Conservation (phyloP, 2,113 vertebrate genomes). For the Cryptotis parvus region DNA sequence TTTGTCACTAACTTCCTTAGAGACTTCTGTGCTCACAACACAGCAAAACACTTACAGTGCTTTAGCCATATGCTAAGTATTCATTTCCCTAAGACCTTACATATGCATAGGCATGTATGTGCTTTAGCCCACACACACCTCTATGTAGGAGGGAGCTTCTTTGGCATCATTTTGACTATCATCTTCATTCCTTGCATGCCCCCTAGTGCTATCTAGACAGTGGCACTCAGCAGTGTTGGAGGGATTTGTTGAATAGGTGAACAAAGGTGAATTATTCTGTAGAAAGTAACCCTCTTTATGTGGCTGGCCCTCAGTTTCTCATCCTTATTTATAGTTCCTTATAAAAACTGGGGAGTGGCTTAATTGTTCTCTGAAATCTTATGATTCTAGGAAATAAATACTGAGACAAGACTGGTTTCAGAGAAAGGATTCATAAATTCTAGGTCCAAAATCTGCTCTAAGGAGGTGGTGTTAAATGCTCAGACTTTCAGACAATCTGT, state of each 20-base stretch:
- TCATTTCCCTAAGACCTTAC: too few relatives aligned
- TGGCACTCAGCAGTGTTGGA: background rate
- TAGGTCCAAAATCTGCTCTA: background rate
- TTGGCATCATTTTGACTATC: background rate
- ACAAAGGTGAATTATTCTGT: background rate
- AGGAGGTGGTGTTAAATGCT: background rate
- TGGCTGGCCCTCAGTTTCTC: background rate
- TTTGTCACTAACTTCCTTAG: background rate
- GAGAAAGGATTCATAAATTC: background rate
- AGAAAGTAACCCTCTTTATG: background rate
- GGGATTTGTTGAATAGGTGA: background rate
- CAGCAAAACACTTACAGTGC: background rate
- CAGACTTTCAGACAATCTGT: background rate
- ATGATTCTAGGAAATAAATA: background rate
- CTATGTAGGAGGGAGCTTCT: background rate
- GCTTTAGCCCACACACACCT: too few relatives aligned
- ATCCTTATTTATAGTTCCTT: conserved; percentile 31
- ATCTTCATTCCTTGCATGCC: background rate
- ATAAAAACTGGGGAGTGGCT: conserved; percentile 10
- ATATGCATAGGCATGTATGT: background rate
- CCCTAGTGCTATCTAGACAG: background rate
- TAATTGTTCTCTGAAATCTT: conserved; percentile 28
- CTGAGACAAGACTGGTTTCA: background rate
- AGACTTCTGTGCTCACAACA: background rate
- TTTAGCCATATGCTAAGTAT: background rate